phyloP scores from a whole-genome alignment of 2,888 invertebrate genomes.

The Rhamphomyia laevipes region DNA sequence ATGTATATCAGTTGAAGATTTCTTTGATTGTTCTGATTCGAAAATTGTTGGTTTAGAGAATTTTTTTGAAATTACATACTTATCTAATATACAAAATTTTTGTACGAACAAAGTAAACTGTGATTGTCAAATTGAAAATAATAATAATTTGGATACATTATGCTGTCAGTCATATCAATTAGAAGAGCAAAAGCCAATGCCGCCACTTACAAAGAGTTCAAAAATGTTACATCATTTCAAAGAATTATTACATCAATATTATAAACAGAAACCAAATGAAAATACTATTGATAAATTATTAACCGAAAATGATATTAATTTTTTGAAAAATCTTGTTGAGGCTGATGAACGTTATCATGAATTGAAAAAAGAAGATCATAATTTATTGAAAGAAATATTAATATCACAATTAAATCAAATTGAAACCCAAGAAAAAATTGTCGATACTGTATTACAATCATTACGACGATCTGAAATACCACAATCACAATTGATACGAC shows the following conservation, averaged over 20 bases:
- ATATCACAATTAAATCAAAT: conserved; percentile 19
- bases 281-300: conserved; percentile 6
- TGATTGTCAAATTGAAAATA: too few species aligned
- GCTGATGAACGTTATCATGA: conserved; percentile 19
- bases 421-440: conserved; percentile 19
- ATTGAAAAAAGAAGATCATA: conserved; percentile 17
- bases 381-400: conserved; percentile 20
- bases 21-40: too few species aligned
- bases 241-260: conserved; percentile 13
- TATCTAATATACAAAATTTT: too few species aligned
- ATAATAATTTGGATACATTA: too few species aligned
- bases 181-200: too few species aligned
- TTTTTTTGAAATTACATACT: too few species aligned
- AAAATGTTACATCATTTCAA: conserved; percentile 16
- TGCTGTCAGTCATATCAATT: too few species aligned
- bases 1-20: too few species aligned
- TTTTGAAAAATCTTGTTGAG: conserved; percentile 20
- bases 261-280: conserved; percentile 9
- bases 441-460: conserved; percentile 18
- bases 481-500: not conserved
- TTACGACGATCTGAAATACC: conserved; percentile 4
- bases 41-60: too few species aligned
- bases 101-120: too few species aligned
- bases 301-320: conserved; percentile 16
- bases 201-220: conserved; percentile 2